These are phyloP conservation scores for Eurypyga helias DNA, from an alignment of 2,113 vertebrate species.

Conservation along the genomic window DNA sequence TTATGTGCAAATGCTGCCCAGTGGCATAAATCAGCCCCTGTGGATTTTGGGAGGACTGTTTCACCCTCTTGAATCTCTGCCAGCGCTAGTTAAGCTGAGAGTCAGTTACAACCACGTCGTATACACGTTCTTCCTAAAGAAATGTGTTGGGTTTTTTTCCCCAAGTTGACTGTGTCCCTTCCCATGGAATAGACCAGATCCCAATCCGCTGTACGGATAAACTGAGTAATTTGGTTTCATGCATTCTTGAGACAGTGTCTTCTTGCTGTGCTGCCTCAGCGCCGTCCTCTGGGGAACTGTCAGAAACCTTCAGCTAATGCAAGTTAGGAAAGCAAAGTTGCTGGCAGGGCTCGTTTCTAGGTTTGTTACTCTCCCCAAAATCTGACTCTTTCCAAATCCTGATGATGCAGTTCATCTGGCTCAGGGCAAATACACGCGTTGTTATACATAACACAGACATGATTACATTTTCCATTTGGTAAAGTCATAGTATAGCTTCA, in stretches of 20 bases:
- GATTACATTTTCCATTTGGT: slow-evolving; percentile 71
- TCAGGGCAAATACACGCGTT: slow-evolving; percentile 7
- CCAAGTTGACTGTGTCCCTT: not conserved
- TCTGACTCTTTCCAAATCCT: slow-evolving; percentile 10
- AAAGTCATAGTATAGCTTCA: slow-evolving; percentile 27
- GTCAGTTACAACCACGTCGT: not conserved
- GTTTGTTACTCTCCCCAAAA: slow-evolving; percentile 25
- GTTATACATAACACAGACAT: slow-evolving; percentile 50
- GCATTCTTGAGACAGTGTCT: not conserved
- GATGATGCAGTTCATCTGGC: slow-evolving; percentile 57
- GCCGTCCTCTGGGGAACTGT: not conserved
- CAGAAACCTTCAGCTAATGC: not conserved
- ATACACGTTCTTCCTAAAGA: not conserved
- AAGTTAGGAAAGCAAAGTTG: slow-evolving; percentile 24
- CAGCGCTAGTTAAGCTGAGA: not conserved
- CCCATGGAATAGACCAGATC: not conserved
- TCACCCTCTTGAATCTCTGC: not conserved
- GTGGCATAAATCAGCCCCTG: not conserved
- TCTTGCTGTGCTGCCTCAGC: slow-evolving; percentile 10
- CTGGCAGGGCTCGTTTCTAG: slow-evolving; percentile 24
- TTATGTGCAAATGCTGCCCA: slow-evolving; percentile 19
- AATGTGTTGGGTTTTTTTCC: not conserved
- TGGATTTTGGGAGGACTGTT: not conserved
- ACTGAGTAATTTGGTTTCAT: not conserved
- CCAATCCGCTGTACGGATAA: not conserved